Conservation (phyloP, 2,797 vertebrate genomes). For the Manis javanica region DNA sequence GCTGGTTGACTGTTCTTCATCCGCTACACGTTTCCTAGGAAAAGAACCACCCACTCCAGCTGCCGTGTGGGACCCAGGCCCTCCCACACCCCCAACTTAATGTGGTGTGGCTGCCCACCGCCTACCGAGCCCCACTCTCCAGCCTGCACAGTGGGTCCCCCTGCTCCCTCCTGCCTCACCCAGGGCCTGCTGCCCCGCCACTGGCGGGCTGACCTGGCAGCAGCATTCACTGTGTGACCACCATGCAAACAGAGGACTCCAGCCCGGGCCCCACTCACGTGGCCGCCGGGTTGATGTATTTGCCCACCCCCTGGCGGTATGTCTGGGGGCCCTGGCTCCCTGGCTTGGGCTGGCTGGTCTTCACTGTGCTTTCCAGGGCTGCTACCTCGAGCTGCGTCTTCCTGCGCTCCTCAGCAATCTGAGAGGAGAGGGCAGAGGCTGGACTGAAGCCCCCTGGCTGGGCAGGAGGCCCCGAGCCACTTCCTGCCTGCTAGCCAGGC, state of each 20-base stretch:
- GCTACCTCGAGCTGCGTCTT: slow-evolving; percentile 88
- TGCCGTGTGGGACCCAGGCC: fast-evolving
- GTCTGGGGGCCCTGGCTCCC: slow-evolving; percentile 91
- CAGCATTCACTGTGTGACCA: fast-evolving
- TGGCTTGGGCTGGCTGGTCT: slow-evolving; percentile 83
- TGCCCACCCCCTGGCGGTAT: slow-evolving; percentile 94
- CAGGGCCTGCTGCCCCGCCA: fast-evolving
- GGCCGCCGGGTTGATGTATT: slow-evolving; percentile 94
- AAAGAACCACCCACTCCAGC: background rate
- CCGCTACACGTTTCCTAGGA: slow-evolving; percentile 90
- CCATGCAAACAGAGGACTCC: fast-evolving
- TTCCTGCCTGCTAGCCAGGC: fast-evolving
- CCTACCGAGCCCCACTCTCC: background rate
- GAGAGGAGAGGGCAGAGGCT: background rate
- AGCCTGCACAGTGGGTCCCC: background rate
- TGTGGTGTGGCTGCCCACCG: too few relatives aligned
- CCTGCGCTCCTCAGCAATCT: slow-evolving; percentile 94
- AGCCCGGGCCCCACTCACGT: slow-evolving; percentile 87
- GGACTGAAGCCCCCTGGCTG: fast-evolving
- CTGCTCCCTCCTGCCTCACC: too few relatives aligned
- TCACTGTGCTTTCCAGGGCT: slow-evolving; percentile 88
- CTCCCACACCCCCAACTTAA: background rate
- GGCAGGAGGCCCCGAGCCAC: too few relatives aligned
- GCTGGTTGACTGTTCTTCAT: slow-evolving; percentile 92
- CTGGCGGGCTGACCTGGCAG: fast-evolving